These are phyloP conservation scores for human DNA, from an alignment of 2,113 vertebrate genomes.

Conservation along the genomic window GRCh38 chr13:98019501-98020000, in stretches of 20 bases:
- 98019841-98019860: neutral
- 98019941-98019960: neutral
- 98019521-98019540: neutral
- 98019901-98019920: neutral
- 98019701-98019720: constrained; percentile 93
- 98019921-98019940: neutral
- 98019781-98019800: constrained; percentile 97
- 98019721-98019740: constrained; percentile 98
- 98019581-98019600: constrained; percentile 95
- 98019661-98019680: constrained; percentile 98
- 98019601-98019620: constrained; percentile 95
- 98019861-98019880: neutral
- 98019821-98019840: neutral
- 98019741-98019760: constrained; percentile 98
- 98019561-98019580: constrained; percentile 80
- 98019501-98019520: neutral
- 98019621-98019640: constrained; percentile 95
- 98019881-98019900: neutral
- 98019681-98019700: constrained; percentile 96
- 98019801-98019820: constrained; percentile 92
- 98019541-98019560: neutral
- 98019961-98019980: neutral
- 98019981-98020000: neutral
- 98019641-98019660: constrained; percentile 99
- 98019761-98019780: constrained; percentile 97